Base-by-base conservation (phyloP, 2,888 invertebrate species). In the Eupithecia abbreviata region DNA sequence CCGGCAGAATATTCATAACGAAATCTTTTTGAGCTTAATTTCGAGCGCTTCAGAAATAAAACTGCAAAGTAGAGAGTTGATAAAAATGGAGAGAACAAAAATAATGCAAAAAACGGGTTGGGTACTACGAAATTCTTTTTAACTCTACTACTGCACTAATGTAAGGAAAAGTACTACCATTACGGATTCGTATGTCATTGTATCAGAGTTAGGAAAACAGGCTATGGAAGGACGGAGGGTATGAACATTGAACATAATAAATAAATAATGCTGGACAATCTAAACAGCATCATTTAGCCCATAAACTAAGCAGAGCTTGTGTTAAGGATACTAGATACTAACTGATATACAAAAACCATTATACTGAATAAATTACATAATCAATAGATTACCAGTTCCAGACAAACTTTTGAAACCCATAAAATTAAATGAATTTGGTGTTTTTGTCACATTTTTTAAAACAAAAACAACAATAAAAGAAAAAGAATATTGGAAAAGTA, bases 111-210 rank as follows among this genome's bases (percentile, higher is more conserved):
- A 6, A 65, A 13, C 6, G 6, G 0, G 12, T 3, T 42, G 0
- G 13, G 9, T 18, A 30, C 5, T 65, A 42, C 41, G 41, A 42
- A 62, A 43, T 18, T 72, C 62, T 62, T 58, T 72, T 79, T 74
- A 77, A 73, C 76, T 72, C 72, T 75, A 77, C 70, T 18, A 18
- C 0, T 70, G 75, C 75, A 79, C 72, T 77, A 72, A 70, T 58
- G 73, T 67, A 51, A 43, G 41, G 43, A 67, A 77, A 79, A 79
- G 72, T 70, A 75, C 58, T 65, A 5, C 77, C 72, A 76, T 77
- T 74, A 77, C 71, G 51, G 43, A 72, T 58, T 76, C 76, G 70
- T 75, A 71, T 68, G 73, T 79, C 76, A 65, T 41, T 65, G 68
- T 41, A 62, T 69, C 18, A 18, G 45, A 72, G 58, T 65, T 5